Conservation (phyloP, 2,888 invertebrate species). For the Megamerina dolium region DNA sequence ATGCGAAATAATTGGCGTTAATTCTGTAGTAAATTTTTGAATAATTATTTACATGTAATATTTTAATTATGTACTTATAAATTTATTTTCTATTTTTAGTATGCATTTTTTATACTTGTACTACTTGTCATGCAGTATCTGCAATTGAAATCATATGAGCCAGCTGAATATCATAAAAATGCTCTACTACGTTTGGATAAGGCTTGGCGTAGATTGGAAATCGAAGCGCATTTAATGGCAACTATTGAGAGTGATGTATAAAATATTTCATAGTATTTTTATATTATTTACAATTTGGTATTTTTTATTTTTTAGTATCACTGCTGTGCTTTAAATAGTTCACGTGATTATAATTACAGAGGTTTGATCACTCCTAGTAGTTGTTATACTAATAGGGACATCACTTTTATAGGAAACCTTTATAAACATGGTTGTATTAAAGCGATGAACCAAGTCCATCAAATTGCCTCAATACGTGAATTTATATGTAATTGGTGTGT, state of each 20-base stretch:
- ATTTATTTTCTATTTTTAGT: slow-evolving; percentile 21
- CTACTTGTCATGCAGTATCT: slow-evolving; percentile 33
- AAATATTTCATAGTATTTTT: not conserved
- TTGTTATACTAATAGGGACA: slow-evolving; percentile 27
- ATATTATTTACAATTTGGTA: not conserved
- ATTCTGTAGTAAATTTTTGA: slow-evolving; percentile 30
- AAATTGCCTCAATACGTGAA: slow-evolving; percentile 30
- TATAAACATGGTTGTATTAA: slow-evolving; percentile 30
- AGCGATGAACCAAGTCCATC: slow-evolving; percentile 26
- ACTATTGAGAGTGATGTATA: slow-evolving; percentile 23
- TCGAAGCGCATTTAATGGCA: slow-evolving; percentile 29
- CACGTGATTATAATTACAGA: slow-evolving; percentile 30
- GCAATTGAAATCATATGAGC: slow-evolving; percentile 34
- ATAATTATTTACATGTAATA: not conserved
- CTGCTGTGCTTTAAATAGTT: slow-evolving; percentile 33
- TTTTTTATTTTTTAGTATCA: slow-evolving; percentile 18
- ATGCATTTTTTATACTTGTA: slow-evolving; percentile 33
- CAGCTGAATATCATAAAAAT: slow-evolving; percentile 23
- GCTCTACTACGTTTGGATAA: slow-evolving; percentile 31
- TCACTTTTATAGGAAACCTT: slow-evolving; percentile 10
- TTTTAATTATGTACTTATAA: not conserved
- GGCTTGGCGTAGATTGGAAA: slow-evolving; percentile 31
- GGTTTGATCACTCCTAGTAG: slow-evolving; percentile 29
- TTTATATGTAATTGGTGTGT: slow-evolving; percentile 32
- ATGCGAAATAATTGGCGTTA: slow-evolving; percentile 33